Base-by-base conservation (phyloP, 2,113 vertebrate species). In the Oreochromis spilurus region DNA sequence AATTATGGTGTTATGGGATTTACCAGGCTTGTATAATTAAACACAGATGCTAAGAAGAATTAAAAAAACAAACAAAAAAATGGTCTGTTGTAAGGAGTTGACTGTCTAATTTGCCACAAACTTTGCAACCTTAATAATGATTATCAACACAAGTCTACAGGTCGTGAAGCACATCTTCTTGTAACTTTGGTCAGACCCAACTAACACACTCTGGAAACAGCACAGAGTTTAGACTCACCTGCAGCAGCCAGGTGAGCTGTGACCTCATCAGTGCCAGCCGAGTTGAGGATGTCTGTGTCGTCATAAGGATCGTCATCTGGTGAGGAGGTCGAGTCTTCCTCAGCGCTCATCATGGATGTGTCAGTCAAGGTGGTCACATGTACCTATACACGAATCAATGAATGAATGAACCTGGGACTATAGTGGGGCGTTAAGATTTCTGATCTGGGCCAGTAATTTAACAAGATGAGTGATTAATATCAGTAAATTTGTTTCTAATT, bases 271-370 rank as follows among this genome's bases (percentile, higher is more conserved):
- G 97, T 96, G 0, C 97, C 98, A 0, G 99, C 98, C 38, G 99
- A 99, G 96, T 99, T 99, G 85, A 99, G 97, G 89, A 99, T 99
- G 90, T 99, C 99, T 0, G 99, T 98, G 95, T 99, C 99, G 10
- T 99, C 99, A 0, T 99, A 99, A 11, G 97, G 97, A 7, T 98
- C 99, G 57, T 99, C 99, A 40, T 99, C 99, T 0, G 98, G 98
- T 0, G 99, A 99, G 6, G 99, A 99, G 0, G 98, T 98, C 0
- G 99, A 99, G 94, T 99, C 98, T 85, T 99, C 99, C 0, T 99
- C 98, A 0, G 98, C 98, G 0, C 98, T 99, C 91, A 99, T 94
- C 98, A 99, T 99, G 80, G 97, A 95, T 57, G 99, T 95, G 55
- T 99, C 98, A 1, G 98, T 98, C 89, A 97, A 99, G 6, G 98